Base-by-base conservation (phyloP, 2,888 invertebrate genomes). In the Matsumyia berberina region DNA sequence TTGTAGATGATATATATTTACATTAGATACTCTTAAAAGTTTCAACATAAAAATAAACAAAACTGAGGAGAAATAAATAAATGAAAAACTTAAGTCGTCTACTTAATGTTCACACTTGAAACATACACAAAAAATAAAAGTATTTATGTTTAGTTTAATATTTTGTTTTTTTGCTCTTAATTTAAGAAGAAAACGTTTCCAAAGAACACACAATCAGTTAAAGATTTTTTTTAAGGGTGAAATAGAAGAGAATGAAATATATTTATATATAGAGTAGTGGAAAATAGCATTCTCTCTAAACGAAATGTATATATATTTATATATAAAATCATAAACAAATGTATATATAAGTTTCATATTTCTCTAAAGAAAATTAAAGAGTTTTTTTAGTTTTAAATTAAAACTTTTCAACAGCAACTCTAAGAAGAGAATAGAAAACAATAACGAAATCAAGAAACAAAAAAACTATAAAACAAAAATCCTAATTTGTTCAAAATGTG, bases 221-320 rank as follows among this genome's bases (percentile, higher is more conserved):
- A 60, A 70, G 44, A 55, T 73, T 76, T 69, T 57, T 62, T 80
- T 86, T 73, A 85, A 85, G 85, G 85, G 85, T 85, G 85, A 85
- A 85, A 85, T 51, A 85, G 80, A 80, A 85, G 79, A 85, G 85
- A 85, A 76, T 85, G 64, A 85, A 85, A 80, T 73, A 79, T 86
- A 76, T 76, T 73, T 80, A 70, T 81, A 73, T 87, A 83, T 86
- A 87, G 82, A 86, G 73, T 79, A 85, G 80, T 76, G 74, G 85
- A 80, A 85, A 85, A 85, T 80, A 66, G 85, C 85, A 85, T 85
- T 85, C 85, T 80, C 60, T 85, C 85, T 85, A 85, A 85, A 85
- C 51, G 58, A 85, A 85, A 70, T 78, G n/a, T n/a, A 57, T 82
- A 51, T 74, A 74, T 67, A 70, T 51, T 35, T 67, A 67, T 74